Percentiles rank a stretch among this genome's conserved stretches.
Conservation (phyloP, 2,797 vertebrate genomes). For the Tokudaia muenninki region DNA sequence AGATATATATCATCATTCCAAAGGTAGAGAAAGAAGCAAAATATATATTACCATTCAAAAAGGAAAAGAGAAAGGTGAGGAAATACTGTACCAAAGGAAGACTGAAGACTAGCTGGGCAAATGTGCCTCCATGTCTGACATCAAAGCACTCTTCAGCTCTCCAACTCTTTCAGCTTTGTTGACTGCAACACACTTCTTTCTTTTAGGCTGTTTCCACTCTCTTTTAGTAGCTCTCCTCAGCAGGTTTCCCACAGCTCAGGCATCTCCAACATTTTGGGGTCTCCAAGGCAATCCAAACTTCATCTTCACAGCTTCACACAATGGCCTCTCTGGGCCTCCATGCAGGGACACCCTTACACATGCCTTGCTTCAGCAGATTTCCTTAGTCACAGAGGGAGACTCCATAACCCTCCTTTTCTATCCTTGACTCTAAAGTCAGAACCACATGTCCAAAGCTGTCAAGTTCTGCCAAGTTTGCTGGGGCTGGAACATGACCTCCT, state of each 20-base stretch:
- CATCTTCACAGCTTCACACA: neutral
- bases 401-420: neutral
- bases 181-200: neutral
- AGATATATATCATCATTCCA: no score
- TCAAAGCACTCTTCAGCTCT: neutral
- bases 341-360: neutral
- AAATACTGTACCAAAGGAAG: no score
- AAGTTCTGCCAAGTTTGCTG: neutral
- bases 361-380: neutral
- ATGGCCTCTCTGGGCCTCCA: neutral
- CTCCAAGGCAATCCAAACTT: neutral
- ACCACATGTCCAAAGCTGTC: neutral
- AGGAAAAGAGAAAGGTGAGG: no score
- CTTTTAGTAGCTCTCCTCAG: neutral
- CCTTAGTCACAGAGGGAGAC: no score
- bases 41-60: no score
- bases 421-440: neutral
- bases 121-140: neutral
- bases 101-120: no score
- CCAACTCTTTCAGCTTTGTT: neutral
- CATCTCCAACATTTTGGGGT: neutral
- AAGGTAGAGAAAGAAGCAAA: no score
- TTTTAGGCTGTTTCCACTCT: neutral
- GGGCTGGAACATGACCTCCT: neutral
- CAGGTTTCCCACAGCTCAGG: neutral